Evolutionary conservation across 2,888 invertebrate genomes (phyloP), one percentile per base, ranked within the genome.

Genomic region (Ophion ellenae): DNA sequence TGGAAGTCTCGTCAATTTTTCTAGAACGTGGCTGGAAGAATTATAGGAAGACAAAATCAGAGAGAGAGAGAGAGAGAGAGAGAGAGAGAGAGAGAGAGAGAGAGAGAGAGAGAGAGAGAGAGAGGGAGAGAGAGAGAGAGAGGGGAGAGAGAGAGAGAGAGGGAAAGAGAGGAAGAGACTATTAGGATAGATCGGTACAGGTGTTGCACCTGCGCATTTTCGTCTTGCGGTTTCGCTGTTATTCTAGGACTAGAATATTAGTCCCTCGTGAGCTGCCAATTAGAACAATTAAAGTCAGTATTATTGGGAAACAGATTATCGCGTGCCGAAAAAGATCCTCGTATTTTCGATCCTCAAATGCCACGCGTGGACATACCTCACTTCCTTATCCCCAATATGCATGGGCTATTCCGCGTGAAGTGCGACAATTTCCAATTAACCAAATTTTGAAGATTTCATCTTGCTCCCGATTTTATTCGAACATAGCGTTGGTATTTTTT

Each of bases 211-310:
- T 80, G 86, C 57, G 36, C 53, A 53, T 74, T 59, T 61, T 64
- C 67, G 17, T 66, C 74, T 24, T 78, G 77, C 77, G 83, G 75
- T 61, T 71, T 66, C 32, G 47, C 61, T 28, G 67, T 66, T 67
- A 47, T 61, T 63, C 28, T 74, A 53, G 53, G 59, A 57, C 32
- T 28, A 57, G 67, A 45, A 81, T 86, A 59, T 76, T 24, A 64
- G 67, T 24, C 63, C 67, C 59, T 28, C 24, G 70, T 61, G 74
- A 74, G 64, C 86, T 77, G 81, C 81, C 87, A 89, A 88, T 89
- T 89, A 87, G 59, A 90, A 91, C 90, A 91, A 91, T 90, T 89
- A 90, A 92, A 92, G 92, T 92, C 91, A 92, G 86, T 87, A 89
- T 91, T 90, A 90, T 89, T 88, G 89, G 86, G 90, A 92, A 92